Conservation (phyloP, 2,888 invertebrate species). For the Trachelus iudaicus region DNA sequence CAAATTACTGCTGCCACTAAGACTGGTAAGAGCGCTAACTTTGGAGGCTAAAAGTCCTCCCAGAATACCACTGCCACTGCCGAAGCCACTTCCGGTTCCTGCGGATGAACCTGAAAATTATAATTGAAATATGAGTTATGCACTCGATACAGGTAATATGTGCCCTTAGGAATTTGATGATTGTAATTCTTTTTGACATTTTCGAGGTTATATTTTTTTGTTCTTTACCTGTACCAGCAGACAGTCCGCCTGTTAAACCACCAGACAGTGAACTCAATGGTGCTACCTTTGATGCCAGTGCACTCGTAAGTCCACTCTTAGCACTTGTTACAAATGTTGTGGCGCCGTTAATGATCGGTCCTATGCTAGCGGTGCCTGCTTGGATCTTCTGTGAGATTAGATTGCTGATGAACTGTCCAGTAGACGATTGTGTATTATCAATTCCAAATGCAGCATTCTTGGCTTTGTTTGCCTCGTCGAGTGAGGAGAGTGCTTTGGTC, state of each 20-base stretch:
- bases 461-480: conserved; percentile 80
- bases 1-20: conserved; percentile 22
- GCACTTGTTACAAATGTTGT: conserved; percentile 68
- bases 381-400: conserved; percentile 78
- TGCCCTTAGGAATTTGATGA: background rate
- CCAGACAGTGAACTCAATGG: conserved; percentile 68
- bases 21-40: conserved; percentile 7
- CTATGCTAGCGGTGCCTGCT: conserved; percentile 70
- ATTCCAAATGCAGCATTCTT: conserved; percentile 83
- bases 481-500: conserved; percentile 75
- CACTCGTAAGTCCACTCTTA: conserved; percentile 47
- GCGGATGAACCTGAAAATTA: background rate
- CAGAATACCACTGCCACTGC: conserved; percentile 28
- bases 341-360: conserved; percentile 72
- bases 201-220: background rate
- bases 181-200: background rate
- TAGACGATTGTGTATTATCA: conserved; percentile 73
- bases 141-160: background rate
- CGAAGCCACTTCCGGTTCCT: conserved; percentile 19
- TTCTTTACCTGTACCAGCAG: background rate
- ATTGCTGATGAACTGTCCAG: conserved; percentile 71
- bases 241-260: conserved; percentile 69
- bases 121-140: background rate
- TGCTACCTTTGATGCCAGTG: conserved; percentile 54
- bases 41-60: conserved; percentile 18